Percentiles rank a stretch among this genome's conserved stretches.
Conservation (phyloP, 1,140 invertebrate species). For the Drosophila pseudoobscura region DNA sequence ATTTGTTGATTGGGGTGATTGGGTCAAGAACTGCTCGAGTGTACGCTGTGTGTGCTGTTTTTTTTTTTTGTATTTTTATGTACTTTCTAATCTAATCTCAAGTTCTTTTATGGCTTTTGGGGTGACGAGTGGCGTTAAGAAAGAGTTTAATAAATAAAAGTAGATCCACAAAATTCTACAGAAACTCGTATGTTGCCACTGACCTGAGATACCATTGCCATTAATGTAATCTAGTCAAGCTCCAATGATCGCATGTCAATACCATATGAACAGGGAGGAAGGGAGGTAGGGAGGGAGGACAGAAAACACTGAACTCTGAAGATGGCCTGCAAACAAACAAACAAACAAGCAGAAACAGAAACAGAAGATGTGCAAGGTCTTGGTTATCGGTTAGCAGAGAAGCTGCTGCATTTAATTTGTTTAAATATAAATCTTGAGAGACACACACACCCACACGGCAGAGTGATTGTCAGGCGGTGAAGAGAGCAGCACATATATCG, state of each 20-base stretch:
- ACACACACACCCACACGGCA: not conserved
- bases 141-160: not conserved
- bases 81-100: conserved; percentile 42
- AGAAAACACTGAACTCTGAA: not conserved
- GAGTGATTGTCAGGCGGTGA: conserved; percentile 7
- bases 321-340: conserved; percentile 9
- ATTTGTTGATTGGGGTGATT: conserved; percentile 44
- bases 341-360: conserved; percentile 24
- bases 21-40: conserved; percentile 47
- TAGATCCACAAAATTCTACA: not conserved
- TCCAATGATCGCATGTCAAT: conserved; percentile 1
- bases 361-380: conserved; percentile 44
- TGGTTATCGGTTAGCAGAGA: conserved; percentile 64
- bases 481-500: conserved; percentile 25
- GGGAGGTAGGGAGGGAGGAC: not conserved
- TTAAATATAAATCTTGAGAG: conserved; percentile 29
- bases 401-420: conserved; percentile 30
- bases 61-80: not conserved
- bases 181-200: not conserved
- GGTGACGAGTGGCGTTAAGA: conserved; percentile 28
- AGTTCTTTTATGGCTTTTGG: conserved; percentile 16
- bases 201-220: conserved; percentile 6
- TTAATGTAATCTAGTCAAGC: conserved; percentile 19
- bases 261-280: not conserved
- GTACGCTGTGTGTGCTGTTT: conserved; percentile 17